Evolutionary conservation across 1,140 invertebrate species (phyloP).

Genomic region (Neuroterus valhalla): DNA sequence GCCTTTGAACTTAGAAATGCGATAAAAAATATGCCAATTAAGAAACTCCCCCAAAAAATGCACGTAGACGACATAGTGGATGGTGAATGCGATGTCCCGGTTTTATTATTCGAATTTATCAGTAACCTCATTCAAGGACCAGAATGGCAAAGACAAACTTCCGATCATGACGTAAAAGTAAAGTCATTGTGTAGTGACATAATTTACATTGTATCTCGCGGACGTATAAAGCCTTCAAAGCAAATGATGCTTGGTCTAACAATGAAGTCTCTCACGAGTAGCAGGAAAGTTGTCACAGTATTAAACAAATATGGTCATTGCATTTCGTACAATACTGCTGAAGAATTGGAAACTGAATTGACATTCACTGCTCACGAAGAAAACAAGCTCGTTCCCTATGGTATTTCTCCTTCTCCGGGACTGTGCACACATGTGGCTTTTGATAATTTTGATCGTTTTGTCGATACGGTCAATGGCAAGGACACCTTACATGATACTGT

Average conservation of each 20-base stretch:
- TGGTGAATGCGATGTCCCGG: not conserved
- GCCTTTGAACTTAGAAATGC: not conserved
- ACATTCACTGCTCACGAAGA: too few species aligned
- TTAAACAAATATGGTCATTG: slow-evolving; percentile 19
- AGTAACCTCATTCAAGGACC: not conserved
- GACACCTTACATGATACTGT: too few species aligned
- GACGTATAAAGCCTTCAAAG: slow-evolving; percentile 11
- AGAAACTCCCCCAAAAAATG: not conserved
- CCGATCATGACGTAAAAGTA: not conserved
- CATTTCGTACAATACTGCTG: slow-evolving; percentile 1
- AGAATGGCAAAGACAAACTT: not conserved
- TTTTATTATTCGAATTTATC: not conserved
- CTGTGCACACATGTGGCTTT: too few species aligned
- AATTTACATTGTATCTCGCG: slow-evolving; percentile 16
- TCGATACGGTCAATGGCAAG: too few species aligned
- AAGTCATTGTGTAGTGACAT: slow-evolving; percentile 1
- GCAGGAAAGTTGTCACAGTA: slow-evolving; percentile 9
- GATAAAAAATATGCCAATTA: not conserved
- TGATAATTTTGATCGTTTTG: too few species aligned
- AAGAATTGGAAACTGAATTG: not conserved
- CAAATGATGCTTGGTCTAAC: slow-evolving; percentile 20
- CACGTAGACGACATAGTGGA: not conserved
- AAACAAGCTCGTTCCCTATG: too few species aligned
- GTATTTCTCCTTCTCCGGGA: too few species aligned
- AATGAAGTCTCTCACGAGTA: slow-evolving; percentile 18